These are phyloP conservation scores for Eupristina koningsbergeri DNA, from an alignment of 1,140 invertebrate genomes.

Conservation along the genomic window DNA sequence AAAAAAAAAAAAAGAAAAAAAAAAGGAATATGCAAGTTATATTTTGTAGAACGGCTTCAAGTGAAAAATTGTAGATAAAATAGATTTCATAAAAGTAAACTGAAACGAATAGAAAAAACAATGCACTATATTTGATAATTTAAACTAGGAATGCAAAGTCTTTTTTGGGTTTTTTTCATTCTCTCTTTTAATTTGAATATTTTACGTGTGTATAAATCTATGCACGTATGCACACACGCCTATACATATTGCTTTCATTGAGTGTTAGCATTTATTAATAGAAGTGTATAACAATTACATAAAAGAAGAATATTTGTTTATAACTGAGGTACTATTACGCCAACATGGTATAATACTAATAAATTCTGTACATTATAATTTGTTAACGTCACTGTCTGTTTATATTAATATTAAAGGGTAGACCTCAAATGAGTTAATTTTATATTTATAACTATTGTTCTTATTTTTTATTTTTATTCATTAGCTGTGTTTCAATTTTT, in stretches of 20 bases:
- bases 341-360: constrained; percentile 60
- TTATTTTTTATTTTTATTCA: neutral
- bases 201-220: neutral
- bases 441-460: neutral
- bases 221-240: constrained; percentile 47
- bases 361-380: constrained; percentile 59
- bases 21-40: too few relatives aligned
- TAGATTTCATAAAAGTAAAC: constrained; percentile 28
- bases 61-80: constrained; percentile 3
- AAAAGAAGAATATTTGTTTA: constrained; percentile 59
- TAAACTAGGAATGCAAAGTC: constrained; percentile 43
- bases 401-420: constrained; percentile 40
- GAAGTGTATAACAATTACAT: constrained; percentile 57
- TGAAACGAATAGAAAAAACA: constrained; percentile 30
- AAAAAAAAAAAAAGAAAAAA: too few relatives aligned
- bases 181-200: constrained; percentile 13
- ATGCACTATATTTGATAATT: constrained; percentile 37
- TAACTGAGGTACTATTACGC: constrained; percentile 57
- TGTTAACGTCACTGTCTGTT: constrained; percentile 58
- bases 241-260: too few relatives aligned
- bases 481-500: neutral
- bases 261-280: constrained; percentile 53
- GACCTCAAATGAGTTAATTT: constrained; percentile 1
- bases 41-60: too few relatives aligned
- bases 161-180: constrained; percentile 30